Percentiles rank a stretch among this genome's conserved stretches.
phyloP scores from a whole-genome alignment of 2,797 vertebrate species.

The Myotis vivesi region DNA sequence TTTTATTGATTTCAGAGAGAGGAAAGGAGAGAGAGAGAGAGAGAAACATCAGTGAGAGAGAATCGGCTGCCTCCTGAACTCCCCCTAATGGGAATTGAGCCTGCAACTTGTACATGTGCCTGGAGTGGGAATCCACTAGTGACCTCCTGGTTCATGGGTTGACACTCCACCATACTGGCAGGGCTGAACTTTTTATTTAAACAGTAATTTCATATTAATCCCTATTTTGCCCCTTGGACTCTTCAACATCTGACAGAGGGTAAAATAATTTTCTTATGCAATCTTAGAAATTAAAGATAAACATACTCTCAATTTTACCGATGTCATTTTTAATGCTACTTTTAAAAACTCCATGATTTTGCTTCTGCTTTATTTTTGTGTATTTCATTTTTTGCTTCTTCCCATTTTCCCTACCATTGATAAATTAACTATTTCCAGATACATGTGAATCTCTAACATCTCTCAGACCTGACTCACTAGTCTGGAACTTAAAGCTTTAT shows the following conservation, averaged over 20 bases:
- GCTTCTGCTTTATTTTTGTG: slow-evolving; percentile 23
- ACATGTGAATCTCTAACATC: neutral
- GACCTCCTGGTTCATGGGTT: no score
- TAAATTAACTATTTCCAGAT: neutral
- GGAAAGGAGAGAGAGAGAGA: no score
- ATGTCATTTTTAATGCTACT: neutral
- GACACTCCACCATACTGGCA: no score
- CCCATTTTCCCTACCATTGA: neutral
- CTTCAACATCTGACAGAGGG: neutral
- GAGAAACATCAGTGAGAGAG: no score
- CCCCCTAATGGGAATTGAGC: no score
- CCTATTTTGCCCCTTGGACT: neutral
- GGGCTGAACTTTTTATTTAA: neutral
- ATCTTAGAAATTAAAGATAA: slow-evolving; percentile 49
- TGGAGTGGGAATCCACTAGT: no score
- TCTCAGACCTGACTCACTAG: neutral
- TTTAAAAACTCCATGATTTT: slow-evolving; percentile 11
- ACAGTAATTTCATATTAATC: neutral
- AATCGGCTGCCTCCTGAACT: no score
- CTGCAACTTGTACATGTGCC: no score
- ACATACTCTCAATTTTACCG: slow-evolving; percentile 1
- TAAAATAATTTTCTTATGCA: neutral
- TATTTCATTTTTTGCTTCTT: neutral
- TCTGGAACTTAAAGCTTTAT: neutral
- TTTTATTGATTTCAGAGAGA: no score